phyloP scores from a whole-genome alignment of 1,140 invertebrate genomes.

The Eumaeus atala region DNA sequence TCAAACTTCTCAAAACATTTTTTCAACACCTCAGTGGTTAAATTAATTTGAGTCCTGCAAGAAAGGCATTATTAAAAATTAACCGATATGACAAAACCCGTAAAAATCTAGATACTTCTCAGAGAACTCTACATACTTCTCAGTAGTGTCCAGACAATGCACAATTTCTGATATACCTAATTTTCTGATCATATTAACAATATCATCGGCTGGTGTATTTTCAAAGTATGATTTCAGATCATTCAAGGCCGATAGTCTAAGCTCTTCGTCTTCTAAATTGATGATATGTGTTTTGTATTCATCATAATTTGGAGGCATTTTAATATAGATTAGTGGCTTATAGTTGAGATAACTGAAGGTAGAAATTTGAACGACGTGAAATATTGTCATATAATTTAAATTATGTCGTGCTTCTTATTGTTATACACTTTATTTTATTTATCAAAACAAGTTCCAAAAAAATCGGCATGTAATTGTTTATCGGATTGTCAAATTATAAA shows the following conservation, averaged over 20 bases:
- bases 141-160: conserved; percentile 41
- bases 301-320: conserved; percentile 27
- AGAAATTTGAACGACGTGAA: no score
- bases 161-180: conserved; percentile 52
- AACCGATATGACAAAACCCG: neutral
- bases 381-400: no score
- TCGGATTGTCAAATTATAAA: no score
- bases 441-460: no score
- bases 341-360: no score
- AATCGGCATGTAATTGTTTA: no score
- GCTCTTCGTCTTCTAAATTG: conserved; percentile 41
- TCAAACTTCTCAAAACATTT: conserved; percentile 75
- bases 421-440: no score
- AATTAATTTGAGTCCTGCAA: conserved; percentile 70
- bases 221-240: conserved; percentile 50
- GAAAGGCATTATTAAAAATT: conserved; percentile 16
- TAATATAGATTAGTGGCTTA: no score
- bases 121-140: conserved; percentile 34
- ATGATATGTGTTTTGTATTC: conserved; percentile 36
- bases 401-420: no score
- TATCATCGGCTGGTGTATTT: conserved; percentile 37
- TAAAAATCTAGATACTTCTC: neutral
- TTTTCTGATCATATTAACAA: conserved; percentile 33
- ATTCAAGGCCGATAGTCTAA: conserved; percentile 39
- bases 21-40: conserved; percentile 76